Conservation (phyloP, 1,140 invertebrate species). For the Drosophila seguyi region DNA sequence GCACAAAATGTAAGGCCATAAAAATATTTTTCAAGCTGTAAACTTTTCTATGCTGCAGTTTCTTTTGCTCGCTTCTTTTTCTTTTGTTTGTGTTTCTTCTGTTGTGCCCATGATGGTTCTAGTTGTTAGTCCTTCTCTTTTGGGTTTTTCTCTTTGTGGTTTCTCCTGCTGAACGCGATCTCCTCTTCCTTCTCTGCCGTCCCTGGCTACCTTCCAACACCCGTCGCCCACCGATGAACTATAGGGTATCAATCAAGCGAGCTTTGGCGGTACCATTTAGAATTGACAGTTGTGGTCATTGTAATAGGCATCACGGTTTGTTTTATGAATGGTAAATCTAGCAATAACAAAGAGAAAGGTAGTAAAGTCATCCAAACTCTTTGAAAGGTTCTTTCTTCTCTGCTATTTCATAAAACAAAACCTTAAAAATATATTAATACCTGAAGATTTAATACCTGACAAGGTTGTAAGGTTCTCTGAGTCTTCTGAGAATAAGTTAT, state of each 20-base stretch:
- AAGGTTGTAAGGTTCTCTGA: neutral
- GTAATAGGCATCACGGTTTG: constrained; percentile 11
- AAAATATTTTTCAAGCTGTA: constrained; percentile 59
- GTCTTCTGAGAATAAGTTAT: neutral
- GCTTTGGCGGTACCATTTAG: constrained; percentile 23
- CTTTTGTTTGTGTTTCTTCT: constrained; percentile 8
- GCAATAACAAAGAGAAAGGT: neutral
- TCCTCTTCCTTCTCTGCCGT: neutral
- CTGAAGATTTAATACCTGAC: neutral
- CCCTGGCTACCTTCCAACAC: neutral
- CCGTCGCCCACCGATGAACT: neutral
- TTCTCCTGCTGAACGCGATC: constrained; percentile 21
- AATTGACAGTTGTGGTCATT: constrained; percentile 25
- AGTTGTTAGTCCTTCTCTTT: constrained; percentile 24
- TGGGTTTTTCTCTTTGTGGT: constrained; percentile 17
- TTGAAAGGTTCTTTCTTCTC: neutral
- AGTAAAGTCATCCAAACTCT: neutral
- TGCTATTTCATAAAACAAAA: neutral
- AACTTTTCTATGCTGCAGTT: constrained; percentile 63
- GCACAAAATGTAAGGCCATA: constrained; percentile 61
- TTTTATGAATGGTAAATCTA: neutral
- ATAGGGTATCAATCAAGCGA: constrained; percentile 39
- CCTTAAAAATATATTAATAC: no score
- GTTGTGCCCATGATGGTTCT: constrained; percentile 9
- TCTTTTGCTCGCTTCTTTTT: constrained; percentile 20